phyloP scores from a whole-genome alignment of 2,888 invertebrate species.

The Drosophila rubida region DNA sequence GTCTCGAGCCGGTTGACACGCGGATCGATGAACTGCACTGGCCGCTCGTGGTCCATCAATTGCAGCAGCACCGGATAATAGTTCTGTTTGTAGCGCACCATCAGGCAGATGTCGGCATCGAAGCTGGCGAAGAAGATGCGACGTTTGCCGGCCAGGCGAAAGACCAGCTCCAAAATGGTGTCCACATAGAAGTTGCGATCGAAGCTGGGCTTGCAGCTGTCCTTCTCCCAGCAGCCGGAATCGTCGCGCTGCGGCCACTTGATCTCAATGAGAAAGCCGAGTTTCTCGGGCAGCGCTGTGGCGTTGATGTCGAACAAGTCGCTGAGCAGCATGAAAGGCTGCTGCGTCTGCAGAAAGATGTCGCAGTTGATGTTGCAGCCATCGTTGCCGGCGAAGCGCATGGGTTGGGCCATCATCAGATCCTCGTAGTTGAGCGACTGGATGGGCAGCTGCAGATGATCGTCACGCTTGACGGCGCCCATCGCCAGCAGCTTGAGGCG shows the following conservation, averaged over 20 bases:
- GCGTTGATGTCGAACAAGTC: slow-evolving; percentile 92
- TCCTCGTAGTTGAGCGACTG: slow-evolving; percentile 92
- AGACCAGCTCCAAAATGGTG: slow-evolving; percentile 86
- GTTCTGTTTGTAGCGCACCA: slow-evolving; percentile 97
- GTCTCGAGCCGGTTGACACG: slow-evolving; percentile 91
- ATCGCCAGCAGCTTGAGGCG: slow-evolving; percentile 94
- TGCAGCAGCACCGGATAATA: slow-evolving; percentile 97
- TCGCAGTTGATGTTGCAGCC: slow-evolving; percentile 38
- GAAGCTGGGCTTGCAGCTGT: slow-evolving; percentile 89
- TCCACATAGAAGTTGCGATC: slow-evolving; percentile 97
- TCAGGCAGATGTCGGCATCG: slow-evolving; percentile 96
- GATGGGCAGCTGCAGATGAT: slow-evolving; percentile 47
- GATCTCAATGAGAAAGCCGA: slow-evolving; percentile 97
- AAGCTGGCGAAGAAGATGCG: slow-evolving; percentile 96
- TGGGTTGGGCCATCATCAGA: slow-evolving; percentile 88
- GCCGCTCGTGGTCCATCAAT: slow-evolving; percentile 88
- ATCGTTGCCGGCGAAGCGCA: slow-evolving; percentile 90
- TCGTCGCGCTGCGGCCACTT: slow-evolving; percentile 96
- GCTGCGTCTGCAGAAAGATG: slow-evolving; percentile 89
- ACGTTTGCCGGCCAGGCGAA: slow-evolving; percentile 89
- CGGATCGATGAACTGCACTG: slow-evolving; percentile 92
- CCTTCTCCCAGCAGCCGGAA: slow-evolving; percentile 92
- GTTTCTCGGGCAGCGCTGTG: slow-evolving; percentile 85
- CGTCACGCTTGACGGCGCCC: slow-evolving; percentile 47
- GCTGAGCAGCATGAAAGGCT: slow-evolving; percentile 96